Base-by-base conservation (phyloP, 2,113 vertebrate species). In the Austrofundulus limnaeus region DNA sequence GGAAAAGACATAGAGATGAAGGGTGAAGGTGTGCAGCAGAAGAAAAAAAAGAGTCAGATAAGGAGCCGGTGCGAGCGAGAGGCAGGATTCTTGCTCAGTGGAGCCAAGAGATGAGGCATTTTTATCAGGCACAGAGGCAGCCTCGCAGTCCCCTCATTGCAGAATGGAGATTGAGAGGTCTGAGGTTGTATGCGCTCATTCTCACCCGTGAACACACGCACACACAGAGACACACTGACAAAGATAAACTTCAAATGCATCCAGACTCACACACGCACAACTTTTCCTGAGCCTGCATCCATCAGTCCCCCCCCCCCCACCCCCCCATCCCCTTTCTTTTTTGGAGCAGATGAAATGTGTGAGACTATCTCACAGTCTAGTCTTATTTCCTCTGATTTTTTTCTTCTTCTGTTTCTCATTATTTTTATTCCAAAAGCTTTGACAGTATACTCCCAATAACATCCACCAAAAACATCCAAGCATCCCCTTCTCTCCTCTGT, bases 91-190 rank as follows among this genome's bases (percentile, higher is more conserved):
- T 28, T 75, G 59, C 74, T 78, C 57, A 67, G 68, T 77, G 85
- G 60, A 72, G 71, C 70, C 76, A 78, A 64, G 61, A 89, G 83
- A 90, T 82, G 84, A 87, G 75, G 70, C 64, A 11, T 77, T 72
- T 87, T 90, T 91, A 91, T 91, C 88, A 72, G 86, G 63, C 86
- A 76, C 80, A 80, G 71, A 86, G 72, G 64, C 85, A 60, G 82
- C 83, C 84, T 90, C 75, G 81, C 79, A 87, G 73, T 83, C 63
- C 77, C 86, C 85, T 88, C 81, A 89, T 85, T 88, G 86, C 67
- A 80, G 88, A 72, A 76, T 46, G 66, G 86, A 90, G 89, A 92
- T 90, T 91, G 88, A 81, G 87, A 81, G 85, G 83, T 82, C 64
- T 80, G 72, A 67, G 77, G 59, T 68, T 71, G 69, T 84, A 70